Evolutionary conservation across 2,113 vertebrate genomes (phyloP), one percentile per base, ranked within the genome.

Genomic region (Panthera uncia): DNA sequence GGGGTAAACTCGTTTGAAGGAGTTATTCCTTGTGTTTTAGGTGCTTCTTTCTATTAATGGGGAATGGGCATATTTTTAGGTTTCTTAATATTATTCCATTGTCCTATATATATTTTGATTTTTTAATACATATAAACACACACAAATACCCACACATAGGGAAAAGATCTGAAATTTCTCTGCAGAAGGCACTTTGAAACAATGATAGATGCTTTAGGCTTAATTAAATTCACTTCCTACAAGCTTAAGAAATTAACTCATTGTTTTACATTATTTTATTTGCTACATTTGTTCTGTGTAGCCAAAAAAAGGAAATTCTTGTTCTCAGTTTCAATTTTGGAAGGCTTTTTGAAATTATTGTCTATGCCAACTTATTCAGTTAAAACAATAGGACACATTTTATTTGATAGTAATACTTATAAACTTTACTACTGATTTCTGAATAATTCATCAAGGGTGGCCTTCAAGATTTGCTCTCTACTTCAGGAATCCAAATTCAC

Each of bases 381-480:
- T 83, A 82, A 74, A 89, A 91, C 11, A 41, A 16, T 38, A 76
- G 45, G 38, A 57, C 6, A 79, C 7, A 23, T 38, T 93, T 69
- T 90, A 29, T 55, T 93, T 74, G 27, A 14, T 27, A 73, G 50
- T 81, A 71, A 80, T 29, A 63, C 29, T 87, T 66, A 66, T 25
- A 68, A n/a, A 81, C 16, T 74, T 41, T 93, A 74, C 71, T 66
- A 91, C 57, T 93, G 45, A 93, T 84, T 71, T 97, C 23, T 92
- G 31, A 91, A 73, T 91, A 92, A 66, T 76, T 97, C 45, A 68
- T 63, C 41, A 84, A 78, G 85, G 29, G 29, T 45, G 16, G 0
- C 8, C 41, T 86, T 81, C 68, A 84, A 91, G 23, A 45, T 71
- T 74, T 88, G 14, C 76, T 86, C 50, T 87, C 4, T 93, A 2